Base-by-base conservation (phyloP, 92 coral and sea anemone genomes). In the Meandrina meandrites region DNA sequence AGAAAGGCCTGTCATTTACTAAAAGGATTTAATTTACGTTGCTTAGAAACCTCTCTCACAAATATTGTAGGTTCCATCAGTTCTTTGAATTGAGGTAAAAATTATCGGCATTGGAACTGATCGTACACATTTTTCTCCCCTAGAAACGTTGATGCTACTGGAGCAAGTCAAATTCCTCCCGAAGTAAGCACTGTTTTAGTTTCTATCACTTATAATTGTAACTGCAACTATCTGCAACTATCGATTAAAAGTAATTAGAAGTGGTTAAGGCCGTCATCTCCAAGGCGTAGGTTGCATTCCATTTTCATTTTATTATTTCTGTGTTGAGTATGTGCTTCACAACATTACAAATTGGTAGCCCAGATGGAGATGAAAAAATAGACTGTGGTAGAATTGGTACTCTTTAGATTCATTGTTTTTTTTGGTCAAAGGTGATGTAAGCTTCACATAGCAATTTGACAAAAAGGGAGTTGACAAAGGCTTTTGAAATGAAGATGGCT, bases 151-250 rank as follows among this genome's bases (percentile, higher is more conserved):
- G 73, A 54, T 50, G 88, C 66, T 0, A n/a, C 15, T 27, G 82
- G 32, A 1, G 34, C 76, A 42, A 30, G 64, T 30, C 88, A 78
- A 47, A 85, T 76, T 78, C 64, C 88, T 22, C 51, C 75, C 35
- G 82, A 85, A 45, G 81, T 88, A n/a, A 81, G 81, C 18, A 40
- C 53, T 69, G 12, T 62, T 58, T 27, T 16, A 54, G 22, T 54
- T 54, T 17, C 16, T 2, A 15, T 15, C 57, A 51, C 1, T 51
- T 9, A 51, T 6, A 51, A 51, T 14, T 51, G 57, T 51, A 51
- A 51, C 57, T 54, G 22, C 22, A 4, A n/a, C 31, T n/a, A 24
- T 62, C 30, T 18, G 6, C n/a, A 24, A n/a, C 69, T 62, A 24
- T 62, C 30, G 69, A 19, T 22, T 58, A 28, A 58, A 58, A 19